phyloP scores from a whole-genome alignment of 2,888 invertebrate species.

The Drosophila stalkeri region DNA sequence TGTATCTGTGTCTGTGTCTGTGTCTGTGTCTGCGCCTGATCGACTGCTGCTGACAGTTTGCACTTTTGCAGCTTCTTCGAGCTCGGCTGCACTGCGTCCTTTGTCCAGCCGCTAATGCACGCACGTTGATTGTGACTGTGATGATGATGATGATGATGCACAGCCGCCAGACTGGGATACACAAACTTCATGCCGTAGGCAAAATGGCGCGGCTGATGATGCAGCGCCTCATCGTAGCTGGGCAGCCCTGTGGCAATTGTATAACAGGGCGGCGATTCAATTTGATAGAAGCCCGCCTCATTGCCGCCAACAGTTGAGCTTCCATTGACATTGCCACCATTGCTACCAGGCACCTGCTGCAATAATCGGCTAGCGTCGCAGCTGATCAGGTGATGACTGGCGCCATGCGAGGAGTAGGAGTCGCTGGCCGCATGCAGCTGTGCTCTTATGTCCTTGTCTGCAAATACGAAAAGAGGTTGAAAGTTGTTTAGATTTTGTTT shows the following conservation, averaged over 20 bases:
- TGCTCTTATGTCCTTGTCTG: slow-evolving; percentile 85
- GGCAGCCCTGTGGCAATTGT: slow-evolving; percentile 88
- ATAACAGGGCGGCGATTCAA: slow-evolving; percentile 88
- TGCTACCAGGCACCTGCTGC: slow-evolving; percentile 46
- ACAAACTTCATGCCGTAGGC: slow-evolving; percentile 84
- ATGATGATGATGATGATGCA: slow-evolving; percentile 80
- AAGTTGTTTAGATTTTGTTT: slow-evolving; percentile 31
- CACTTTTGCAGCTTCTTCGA: slow-evolving; percentile 72
- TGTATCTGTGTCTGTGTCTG: too few species aligned
- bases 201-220: slow-evolving; percentile 85
- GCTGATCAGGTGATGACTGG: slow-evolving; percentile 68
- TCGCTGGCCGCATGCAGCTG: slow-evolving; percentile 77
- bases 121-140: slow-evolving; percentile 46
- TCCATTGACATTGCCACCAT: not conserved
- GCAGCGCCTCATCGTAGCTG: slow-evolving; percentile 88
- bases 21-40: slow-evolving; percentile 12
- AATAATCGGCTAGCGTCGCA: slow-evolving; percentile 71
- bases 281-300: slow-evolving; percentile 83
- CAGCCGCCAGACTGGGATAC: slow-evolving; percentile 83
- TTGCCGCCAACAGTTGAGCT: slow-evolving; percentile 27
- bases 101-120: slow-evolving; percentile 75
- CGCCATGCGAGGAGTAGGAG: slow-evolving; percentile 70
- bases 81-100: slow-evolving; percentile 67
- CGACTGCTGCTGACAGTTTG: slow-evolving; percentile 73
- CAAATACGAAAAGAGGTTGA: slow-evolving; percentile 22